phyloP scores from a whole-genome alignment of 2,113 vertebrate genomes.

The Python bivittatus region DNA sequence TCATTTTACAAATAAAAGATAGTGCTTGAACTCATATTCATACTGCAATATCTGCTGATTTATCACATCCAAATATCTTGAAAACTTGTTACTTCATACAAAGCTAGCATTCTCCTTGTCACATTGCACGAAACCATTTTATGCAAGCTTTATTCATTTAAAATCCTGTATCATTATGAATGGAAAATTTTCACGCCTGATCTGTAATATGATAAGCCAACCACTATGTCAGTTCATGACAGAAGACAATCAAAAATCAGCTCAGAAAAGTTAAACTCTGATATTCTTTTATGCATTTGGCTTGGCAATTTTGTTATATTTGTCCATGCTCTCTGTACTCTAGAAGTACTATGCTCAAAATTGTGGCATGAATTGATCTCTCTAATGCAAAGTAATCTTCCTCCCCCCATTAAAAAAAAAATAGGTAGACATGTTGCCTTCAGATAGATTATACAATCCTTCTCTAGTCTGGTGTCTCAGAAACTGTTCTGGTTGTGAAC shows the following conservation, averaged over 20 bases:
- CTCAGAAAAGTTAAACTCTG: not conserved
- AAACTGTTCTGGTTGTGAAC: not conserved
- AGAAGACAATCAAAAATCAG: constrained; percentile 17
- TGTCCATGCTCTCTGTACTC: not conserved
- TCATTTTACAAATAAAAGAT: constrained; percentile 24
- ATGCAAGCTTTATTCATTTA: not conserved
- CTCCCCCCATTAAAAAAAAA: not conserved
- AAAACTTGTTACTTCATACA: not conserved
- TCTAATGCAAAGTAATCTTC: not conserved
- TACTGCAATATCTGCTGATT: constrained; percentile 4
- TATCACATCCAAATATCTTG: constrained; percentile 6
- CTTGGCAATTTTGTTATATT: not conserved
- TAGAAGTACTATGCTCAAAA: not conserved
- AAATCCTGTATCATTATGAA: not conserved
- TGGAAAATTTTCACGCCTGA: not conserved
- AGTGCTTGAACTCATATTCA: not conserved
- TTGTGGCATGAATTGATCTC: not conserved
- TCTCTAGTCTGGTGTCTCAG: not conserved
- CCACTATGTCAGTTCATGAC: not conserved
- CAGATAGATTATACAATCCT: not conserved
- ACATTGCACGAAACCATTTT: not conserved
- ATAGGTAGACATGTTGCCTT: not conserved
- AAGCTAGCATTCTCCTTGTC: not conserved
- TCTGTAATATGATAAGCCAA: not conserved
- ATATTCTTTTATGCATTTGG: not conserved